Evolutionary conservation across 2,888 invertebrate genomes (phyloP).

Genomic region (Clanis bilineata): DNA sequence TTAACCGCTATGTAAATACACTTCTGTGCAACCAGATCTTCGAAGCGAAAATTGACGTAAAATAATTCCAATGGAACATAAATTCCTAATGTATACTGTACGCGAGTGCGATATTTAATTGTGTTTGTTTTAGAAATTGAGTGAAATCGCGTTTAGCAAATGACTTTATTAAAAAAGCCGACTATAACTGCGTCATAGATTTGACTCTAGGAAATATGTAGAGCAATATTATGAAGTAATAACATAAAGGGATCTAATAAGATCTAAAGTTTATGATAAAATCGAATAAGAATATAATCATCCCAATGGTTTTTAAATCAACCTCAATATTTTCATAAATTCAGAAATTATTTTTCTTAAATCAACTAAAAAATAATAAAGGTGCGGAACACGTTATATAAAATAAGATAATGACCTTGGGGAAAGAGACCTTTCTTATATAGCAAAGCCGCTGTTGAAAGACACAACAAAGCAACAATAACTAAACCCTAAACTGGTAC

Average conservation of each 20-base stretch:
- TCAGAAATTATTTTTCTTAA: no score
- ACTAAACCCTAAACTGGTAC: not conserved
- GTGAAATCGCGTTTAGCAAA: not conserved
- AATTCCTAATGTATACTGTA: slow-evolving; percentile 5
- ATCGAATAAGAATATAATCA: no score
- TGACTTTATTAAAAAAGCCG: not conserved
- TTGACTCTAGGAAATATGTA: not conserved
- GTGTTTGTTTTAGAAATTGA: slow-evolving; percentile 12
- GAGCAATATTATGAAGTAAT: not conserved
- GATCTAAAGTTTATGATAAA: no score
- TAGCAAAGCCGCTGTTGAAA: no score
- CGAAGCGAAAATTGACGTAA: slow-evolving; percentile 17
- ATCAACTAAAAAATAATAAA: no score
- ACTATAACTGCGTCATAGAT: not conserved
- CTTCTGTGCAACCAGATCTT: slow-evolving; percentile 1
- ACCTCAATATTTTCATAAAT: no score
- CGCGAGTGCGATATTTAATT: not conserved
- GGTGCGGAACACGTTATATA: no score
- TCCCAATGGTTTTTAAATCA: no score
- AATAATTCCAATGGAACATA: slow-evolving; percentile 15
- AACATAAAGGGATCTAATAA: not conserved
- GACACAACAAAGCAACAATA: no score
- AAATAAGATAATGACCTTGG: no score
- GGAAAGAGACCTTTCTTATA: no score
- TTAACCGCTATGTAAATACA: slow-evolving; percentile 20